These are phyloP conservation scores for Engraulis encrasicolus DNA, from an alignment of 2,113 vertebrate genomes.

Conservation along the genomic window DNA sequence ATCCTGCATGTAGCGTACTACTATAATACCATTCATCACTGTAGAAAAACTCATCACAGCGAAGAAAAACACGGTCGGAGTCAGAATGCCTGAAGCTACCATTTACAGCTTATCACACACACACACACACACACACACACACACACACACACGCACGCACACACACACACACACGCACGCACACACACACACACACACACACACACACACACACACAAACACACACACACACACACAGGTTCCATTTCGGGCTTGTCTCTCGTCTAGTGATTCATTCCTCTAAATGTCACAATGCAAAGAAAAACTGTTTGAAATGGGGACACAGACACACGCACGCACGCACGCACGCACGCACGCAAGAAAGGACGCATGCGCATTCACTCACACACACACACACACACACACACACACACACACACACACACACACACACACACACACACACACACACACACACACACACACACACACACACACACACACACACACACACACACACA, in stretches of 20 bases:
- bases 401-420: background rate
- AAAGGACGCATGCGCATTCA: no score
- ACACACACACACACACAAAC: no score
- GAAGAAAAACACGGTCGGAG: background rate
- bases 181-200: no score
- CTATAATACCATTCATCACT: background rate
- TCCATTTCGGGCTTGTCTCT: background rate
- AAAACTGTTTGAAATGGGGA: background rate
- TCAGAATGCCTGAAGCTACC: background rate
- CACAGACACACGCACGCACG: background rate
- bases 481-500: background rate
- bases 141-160: background rate
- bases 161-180: background rate
- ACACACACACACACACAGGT: no score
- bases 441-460: background rate
- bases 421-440: background rate
- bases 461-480: background rate
- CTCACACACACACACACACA: background rate
- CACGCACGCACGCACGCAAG: background rate
- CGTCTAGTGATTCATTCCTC: background rate
- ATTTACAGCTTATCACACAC: background rate
- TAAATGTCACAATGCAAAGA: slow-evolving; percentile 8
- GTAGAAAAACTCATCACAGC: background rate
- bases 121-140: slow-evolving; percentile 8
- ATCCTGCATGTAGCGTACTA: background rate